Evolutionary conservation across 1,140 invertebrate genomes (phyloP).

Genomic region (Drosophila kurseongensis): DNA sequence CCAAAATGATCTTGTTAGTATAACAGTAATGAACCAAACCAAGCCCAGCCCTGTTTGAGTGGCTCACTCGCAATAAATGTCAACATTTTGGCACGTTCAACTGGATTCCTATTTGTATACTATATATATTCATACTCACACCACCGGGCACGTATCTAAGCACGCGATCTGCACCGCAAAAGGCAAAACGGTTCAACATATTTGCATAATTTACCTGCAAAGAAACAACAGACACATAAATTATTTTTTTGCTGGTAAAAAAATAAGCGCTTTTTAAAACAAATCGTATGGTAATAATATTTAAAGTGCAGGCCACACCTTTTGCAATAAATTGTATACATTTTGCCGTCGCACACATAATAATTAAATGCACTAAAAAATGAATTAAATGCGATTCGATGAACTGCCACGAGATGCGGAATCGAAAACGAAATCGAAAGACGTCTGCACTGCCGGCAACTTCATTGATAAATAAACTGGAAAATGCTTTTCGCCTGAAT

Average conservation of each 20-base stretch:
- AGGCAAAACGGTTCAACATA: conserved; percentile 45
- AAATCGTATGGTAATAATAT: conserved; percentile 45
- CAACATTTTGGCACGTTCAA: conserved; percentile 38
- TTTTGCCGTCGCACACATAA: conserved; percentile 60
- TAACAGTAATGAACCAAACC: conserved; percentile 15
- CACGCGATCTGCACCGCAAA: conserved; percentile 48
- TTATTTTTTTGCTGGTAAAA: conserved; percentile 41
- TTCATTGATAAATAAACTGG: conserved; percentile 79
- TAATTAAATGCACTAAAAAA: conserved; percentile 77
- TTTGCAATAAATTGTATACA: conserved; percentile 76
- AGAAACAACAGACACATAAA: conserved; percentile 63
- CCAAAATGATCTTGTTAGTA: conserved; percentile 17
- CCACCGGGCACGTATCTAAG: conserved; percentile 41
- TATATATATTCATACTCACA: conserved; percentile 38
- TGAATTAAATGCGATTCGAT: conserved; percentile 54
- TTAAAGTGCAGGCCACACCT: conserved; percentile 64
- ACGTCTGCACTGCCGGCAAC: conserved; percentile 73
- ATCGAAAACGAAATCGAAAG: conserved; percentile 42
- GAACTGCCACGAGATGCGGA: conserved; percentile 36
- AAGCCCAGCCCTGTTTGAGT: conserved; percentile 4
- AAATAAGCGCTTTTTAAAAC: conserved; percentile 23
- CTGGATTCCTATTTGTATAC: conserved; percentile 28
- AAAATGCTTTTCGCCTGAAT: conserved; percentile 37
- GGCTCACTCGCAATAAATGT: conserved; percentile 26
- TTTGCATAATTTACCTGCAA: conserved; percentile 78